Percentiles rank a stretch among this genome's conserved stretches.
Evolutionary conservation across 2,888 invertebrate genomes (phyloP).

Genomic region (Toxonevra muliebris): DNA sequence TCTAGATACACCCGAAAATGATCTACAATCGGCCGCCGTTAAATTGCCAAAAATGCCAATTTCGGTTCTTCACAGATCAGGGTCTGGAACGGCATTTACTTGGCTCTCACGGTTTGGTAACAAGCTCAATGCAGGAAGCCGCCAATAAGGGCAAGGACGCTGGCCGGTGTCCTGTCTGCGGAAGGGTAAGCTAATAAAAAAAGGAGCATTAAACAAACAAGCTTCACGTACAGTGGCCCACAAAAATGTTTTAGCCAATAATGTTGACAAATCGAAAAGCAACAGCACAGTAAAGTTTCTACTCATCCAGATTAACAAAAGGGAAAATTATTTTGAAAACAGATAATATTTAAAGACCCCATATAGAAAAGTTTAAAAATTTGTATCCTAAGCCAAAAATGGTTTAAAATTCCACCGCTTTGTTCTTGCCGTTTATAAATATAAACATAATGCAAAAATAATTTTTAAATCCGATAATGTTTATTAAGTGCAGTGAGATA

Average conservation of each 20-base stretch:
- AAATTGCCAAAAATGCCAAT: slow-evolving; percentile 96
- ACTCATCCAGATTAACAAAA: background rate
- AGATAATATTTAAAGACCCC: too few relatives aligned
- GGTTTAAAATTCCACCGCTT: too few relatives aligned
- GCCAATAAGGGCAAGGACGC: slow-evolving; percentile 95
- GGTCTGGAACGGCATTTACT: slow-evolving; percentile 94
- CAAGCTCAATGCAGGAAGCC: slow-evolving; percentile 95
- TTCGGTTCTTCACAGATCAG: slow-evolving; percentile 96
- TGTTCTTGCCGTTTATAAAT: too few relatives aligned
- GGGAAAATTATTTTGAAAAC: background rate
- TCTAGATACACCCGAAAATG: slow-evolving; percentile 89
- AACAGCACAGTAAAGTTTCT: too few relatives aligned
- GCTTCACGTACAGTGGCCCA: too few relatives aligned
- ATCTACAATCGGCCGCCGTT: slow-evolving; percentile 93
- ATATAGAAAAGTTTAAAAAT: too few relatives aligned
- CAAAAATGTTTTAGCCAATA: too few relatives aligned
- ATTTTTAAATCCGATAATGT: too few relatives aligned
- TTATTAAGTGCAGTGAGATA: too few relatives aligned
- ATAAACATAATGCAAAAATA: too few relatives aligned
- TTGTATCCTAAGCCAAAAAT: too few relatives aligned
- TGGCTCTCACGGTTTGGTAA: slow-evolving; percentile 93
- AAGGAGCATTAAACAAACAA: background rate
- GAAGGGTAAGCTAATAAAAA: slow-evolving; percentile 73
- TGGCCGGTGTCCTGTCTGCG: slow-evolving; percentile 94
- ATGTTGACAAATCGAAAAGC: too few relatives aligned